These are phyloP conservation scores for Bombus breviceps DNA, from an alignment of 1,140 invertebrate species.

Conservation along the genomic window DNA sequence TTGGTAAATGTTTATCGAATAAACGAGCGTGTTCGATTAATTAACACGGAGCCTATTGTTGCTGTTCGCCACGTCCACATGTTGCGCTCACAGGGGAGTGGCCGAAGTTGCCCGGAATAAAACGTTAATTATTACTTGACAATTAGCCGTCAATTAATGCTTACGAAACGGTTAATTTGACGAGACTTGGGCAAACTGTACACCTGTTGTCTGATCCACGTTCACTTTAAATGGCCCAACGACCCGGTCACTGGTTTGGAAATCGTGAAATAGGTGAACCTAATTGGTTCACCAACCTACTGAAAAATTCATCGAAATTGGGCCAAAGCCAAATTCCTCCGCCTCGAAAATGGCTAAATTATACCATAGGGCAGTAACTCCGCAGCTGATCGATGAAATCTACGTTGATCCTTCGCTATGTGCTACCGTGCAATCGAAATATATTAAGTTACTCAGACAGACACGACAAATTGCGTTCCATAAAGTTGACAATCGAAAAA, in stretches of 20 bases:
- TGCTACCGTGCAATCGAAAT: not conserved
- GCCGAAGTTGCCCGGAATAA: conserved; percentile 19
- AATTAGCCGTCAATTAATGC: conserved; percentile 59
- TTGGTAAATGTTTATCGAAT: conserved; percentile 62
- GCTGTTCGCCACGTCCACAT: conserved; percentile 23
- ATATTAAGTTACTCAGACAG: not conserved
- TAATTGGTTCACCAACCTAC: conserved; percentile 8
- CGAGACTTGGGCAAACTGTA: conserved; percentile 1
- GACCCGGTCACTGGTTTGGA: not conserved
- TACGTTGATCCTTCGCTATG: not conserved
- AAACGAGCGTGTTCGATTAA: conserved; percentile 57
- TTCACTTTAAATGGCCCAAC: conserved; percentile 11
- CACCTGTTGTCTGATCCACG: not conserved
- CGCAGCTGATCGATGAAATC: not conserved
- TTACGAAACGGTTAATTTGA: conserved; percentile 17
- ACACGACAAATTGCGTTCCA: not conserved
- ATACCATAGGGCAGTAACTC: not conserved
- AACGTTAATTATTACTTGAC: conserved; percentile 58
- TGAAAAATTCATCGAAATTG: conserved; percentile 38
- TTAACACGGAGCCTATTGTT: conserved; percentile 54
- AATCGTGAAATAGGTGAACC: not conserved
- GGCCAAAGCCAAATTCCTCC: conserved; percentile 13
- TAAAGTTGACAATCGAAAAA: not conserved
- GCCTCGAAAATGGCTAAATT: not conserved
- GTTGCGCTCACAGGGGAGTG: conserved; percentile 15